phyloP scores from a whole-genome alignment of 2,797 vertebrate genomes.

The Brachyrhaphis roseni region DNA sequence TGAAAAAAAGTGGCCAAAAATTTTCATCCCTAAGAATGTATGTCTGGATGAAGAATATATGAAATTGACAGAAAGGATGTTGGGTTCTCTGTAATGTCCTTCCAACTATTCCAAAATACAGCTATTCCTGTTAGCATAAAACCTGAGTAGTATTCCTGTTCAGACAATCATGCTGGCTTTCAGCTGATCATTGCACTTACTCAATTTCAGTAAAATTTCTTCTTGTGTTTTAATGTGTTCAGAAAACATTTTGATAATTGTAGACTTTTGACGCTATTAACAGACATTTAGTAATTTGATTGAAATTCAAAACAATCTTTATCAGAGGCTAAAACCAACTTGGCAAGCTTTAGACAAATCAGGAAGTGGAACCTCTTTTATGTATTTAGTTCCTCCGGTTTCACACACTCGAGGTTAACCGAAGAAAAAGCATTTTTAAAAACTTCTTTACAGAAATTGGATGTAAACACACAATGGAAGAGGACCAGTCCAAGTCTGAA shows the following conservation, averaged over 20 bases:
- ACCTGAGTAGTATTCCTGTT: neutral
- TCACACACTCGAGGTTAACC: neutral
- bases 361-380: neutral
- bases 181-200: neutral
- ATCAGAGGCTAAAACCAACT: neutral
- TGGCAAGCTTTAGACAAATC: neutral
- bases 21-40: neutral
- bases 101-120: neutral
- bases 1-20: neutral
- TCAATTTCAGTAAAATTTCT: neutral
- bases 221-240: neutral
- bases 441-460: neutral
- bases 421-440: neutral
- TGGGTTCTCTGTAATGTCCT: neutral
- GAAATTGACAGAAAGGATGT: neutral
- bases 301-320: neutral
- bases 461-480: neutral
- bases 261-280: neutral
- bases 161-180: neutral
- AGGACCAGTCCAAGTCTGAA: neutral
- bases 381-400: neutral
- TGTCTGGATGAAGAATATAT: neutral
- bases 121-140: neutral
- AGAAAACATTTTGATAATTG: neutral
- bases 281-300: neutral